Conservation (phyloP, 1,140 invertebrate species). For the Acromyrmex charruanus region DNA sequence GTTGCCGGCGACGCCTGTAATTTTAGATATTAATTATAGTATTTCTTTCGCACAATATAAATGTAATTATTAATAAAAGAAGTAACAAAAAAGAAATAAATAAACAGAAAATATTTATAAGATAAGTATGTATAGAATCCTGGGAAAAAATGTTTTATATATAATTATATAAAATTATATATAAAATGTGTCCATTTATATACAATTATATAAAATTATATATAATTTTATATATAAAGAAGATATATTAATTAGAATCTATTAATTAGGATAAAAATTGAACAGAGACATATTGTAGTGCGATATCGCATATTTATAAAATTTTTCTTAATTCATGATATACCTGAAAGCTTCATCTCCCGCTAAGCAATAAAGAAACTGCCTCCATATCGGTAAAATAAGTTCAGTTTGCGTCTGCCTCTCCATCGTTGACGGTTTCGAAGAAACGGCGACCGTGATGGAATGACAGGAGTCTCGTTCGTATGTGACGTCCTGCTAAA, state of each 20-base stretch:
- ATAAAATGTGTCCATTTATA: too few species aligned
- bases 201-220: too few species aligned
- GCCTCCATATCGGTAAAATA: constrained; percentile 91
- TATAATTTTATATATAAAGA: too few species aligned
- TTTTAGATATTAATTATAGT: constrained; percentile 40
- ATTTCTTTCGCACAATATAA: not conserved
- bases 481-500: constrained; percentile 84
- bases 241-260: not conserved
- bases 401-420: constrained; percentile 93
- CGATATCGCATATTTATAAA: not conserved
- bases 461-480: constrained; percentile 77
- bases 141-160: too few species aligned
- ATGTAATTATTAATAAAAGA: not conserved
- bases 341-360: constrained; percentile 92
- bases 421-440: constrained; percentile 90
- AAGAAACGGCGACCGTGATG: constrained; percentile 74
- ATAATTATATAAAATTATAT: too few species aligned
- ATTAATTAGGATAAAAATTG: not conserved
- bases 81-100: not conserved
- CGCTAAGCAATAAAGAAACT: constrained; percentile 92
- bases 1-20: constrained; percentile 89
- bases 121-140: not conserved
- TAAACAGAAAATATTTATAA: too few species aligned
- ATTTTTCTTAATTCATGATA: not conserved
- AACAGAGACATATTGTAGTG: not conserved